Conservation (phyloP, 2,113 vertebrate species). For the Eonycteris spelaea region DNA sequence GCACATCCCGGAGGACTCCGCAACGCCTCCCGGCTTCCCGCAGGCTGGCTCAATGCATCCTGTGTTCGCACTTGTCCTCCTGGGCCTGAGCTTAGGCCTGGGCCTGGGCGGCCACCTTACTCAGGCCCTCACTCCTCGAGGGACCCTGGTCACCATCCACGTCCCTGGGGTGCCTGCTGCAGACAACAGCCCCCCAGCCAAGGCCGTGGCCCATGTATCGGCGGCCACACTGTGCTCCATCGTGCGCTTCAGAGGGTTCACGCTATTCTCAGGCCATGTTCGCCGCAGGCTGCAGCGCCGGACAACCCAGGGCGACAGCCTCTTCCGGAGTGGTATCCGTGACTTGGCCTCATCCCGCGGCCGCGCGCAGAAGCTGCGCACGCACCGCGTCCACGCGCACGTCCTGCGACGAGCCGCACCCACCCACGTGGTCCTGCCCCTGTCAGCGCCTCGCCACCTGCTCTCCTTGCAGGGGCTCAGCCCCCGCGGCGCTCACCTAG, state of each 20-base stretch:
- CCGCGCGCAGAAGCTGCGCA: neutral
- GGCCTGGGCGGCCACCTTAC: neutral
- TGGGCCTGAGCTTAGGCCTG: neutral
- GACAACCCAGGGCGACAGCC: neutral
- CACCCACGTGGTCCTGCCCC: constrained; percentile 42
- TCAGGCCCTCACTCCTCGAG: neutral
- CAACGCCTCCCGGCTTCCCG: neutral
- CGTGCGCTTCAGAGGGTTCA: neutral
- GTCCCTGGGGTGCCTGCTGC: neutral
- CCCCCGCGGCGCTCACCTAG: constrained; percentile 33
- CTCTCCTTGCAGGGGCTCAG: constrained; percentile 69
- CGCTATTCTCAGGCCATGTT: neutral
- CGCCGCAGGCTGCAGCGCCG: neutral
- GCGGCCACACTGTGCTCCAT: neutral
- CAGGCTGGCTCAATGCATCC: constrained; percentile 14
- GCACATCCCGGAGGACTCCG: neutral
- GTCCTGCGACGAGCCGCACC: constrained; percentile 30
- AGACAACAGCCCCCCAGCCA: neutral
- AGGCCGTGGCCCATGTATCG: neutral
- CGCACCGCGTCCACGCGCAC: constrained; percentile 55
- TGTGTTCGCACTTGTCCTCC: constrained; percentile 40
- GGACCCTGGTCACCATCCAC: neutral
- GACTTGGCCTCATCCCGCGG: neutral
- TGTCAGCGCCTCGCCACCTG: neutral
- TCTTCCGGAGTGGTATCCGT: neutral